phyloP scores from a whole-genome alignment of 2,113 vertebrate genomes.

The Catharus bicknelli region DNA sequence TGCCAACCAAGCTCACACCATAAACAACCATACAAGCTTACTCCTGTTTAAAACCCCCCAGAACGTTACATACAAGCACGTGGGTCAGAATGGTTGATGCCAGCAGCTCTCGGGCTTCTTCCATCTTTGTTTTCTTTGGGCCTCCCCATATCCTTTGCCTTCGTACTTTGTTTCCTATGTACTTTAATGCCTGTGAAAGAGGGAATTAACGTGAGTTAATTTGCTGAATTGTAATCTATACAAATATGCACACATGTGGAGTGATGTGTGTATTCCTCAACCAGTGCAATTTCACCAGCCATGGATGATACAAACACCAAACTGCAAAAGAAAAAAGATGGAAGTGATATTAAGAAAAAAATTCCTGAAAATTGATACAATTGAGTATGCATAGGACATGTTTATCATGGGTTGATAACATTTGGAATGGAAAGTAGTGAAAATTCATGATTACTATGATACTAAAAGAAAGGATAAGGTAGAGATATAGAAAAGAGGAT shows the following conservation, averaged over 20 bases:
- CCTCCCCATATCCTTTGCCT: constrained; percentile 98
- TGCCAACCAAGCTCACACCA: not conserved
- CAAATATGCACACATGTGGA: fast-evolving
- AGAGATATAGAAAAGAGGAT: not conserved
- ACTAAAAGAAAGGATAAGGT: not conserved
- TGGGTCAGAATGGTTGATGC: constrained; percentile 95
- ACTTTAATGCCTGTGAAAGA: constrained; percentile 85
- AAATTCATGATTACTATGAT: not conserved
- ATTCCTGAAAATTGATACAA: not conserved
- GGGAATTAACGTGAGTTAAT: not conserved
- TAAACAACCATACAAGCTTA: not conserved
- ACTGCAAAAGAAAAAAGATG: not conserved
- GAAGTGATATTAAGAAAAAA: not conserved
- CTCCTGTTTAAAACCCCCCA: not conserved
- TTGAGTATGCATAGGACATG: not conserved
- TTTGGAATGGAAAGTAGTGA: not conserved
- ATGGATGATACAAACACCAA: not conserved
- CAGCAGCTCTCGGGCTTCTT: constrained; percentile 94
- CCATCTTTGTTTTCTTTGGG: constrained; percentile 98
- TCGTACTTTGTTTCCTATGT: constrained; percentile 96
- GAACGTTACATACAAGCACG: constrained; percentile 80
- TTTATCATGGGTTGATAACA: not conserved
- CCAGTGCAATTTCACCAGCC: not conserved
- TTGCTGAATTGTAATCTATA: not conserved
- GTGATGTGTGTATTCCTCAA: not conserved